Evolutionary conservation across 92 coral and sea anemone species (phyloP), one percentile per base, ranked within the genome.

Genomic region (Paragorgia papillata): DNA sequence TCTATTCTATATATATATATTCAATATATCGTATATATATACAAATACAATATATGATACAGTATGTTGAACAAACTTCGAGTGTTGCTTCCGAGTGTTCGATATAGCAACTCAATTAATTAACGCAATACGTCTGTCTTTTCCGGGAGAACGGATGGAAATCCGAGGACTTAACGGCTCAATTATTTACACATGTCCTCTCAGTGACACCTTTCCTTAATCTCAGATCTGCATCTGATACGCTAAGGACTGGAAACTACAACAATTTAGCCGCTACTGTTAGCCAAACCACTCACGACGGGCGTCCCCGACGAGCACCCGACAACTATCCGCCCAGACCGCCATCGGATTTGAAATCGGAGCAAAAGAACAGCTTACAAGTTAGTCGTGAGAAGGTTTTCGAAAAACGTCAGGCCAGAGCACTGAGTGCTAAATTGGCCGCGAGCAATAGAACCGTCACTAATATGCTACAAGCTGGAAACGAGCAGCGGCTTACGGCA

Each of bases 321-420:
- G 92, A 94, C 62, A 89, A 88, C 64, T 90, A 91, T 33, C 97
- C 92, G 35, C 88, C 85, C 31, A 85, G 84, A 81, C 95, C 97
- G 43, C 86, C 95, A 37, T 87, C 87, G 76, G 89, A 91, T 8
- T 90, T 96, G 3, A 92, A 90, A 77, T 43, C 85, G 18, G 82
- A 89, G n/a, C 73, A 86, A 44, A 85, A 85, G 65, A 68, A 86
- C 39, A 50, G 43, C 28, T 69, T 69, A 9, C 76, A 69, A 33
- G 20, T 25, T 3, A 71, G 78, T 55, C 78, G 78, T 31, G 78
- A 71, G 14, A 87, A 80, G 77, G 84, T 92, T 15, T 41, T 82
- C 6, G 97, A 92, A 60, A 87, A 87, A 56, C 90, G 90, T 7
- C 88, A 92, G 77, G 87, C 95, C 24, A 87, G 82, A 14, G 63